Evolutionary conservation across 2,113 vertebrate genomes (phyloP).

Genomic region (Chaenocephalus aceratus): DNA sequence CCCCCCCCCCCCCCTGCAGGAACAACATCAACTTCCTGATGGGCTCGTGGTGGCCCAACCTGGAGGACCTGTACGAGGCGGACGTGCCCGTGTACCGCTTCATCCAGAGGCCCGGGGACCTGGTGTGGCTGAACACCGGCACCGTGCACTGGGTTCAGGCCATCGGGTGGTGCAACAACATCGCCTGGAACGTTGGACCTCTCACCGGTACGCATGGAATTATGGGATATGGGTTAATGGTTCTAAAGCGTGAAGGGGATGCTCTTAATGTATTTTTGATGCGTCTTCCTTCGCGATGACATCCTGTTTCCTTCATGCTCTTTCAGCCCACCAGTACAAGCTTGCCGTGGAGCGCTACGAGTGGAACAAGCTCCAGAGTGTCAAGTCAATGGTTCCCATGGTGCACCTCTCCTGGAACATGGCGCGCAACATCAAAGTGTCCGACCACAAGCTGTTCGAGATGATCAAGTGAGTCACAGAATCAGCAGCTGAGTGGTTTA

Average conservation of each 20-base stretch:
- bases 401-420: slow-evolving; percentile 99
- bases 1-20: slow-evolving; percentile 73
- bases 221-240: not conserved
- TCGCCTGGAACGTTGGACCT: slow-evolving; percentile 98
- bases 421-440: slow-evolving; percentile 99
- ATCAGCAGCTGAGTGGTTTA: not conserved
- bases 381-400: slow-evolving; percentile 99
- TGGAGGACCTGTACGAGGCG: slow-evolving; percentile 98
- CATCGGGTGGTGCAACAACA: slow-evolving; percentile 99
- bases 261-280: too few relatives aligned
- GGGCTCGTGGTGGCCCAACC: slow-evolving; percentile 99
- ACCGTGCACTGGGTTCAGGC: slow-evolving; percentile 99
- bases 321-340: slow-evolving; percentile 95
- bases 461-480: slow-evolving; percentile 96
- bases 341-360: slow-evolving; percentile 97
- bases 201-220: slow-evolving; percentile 88
- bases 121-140: slow-evolving; percentile 99
- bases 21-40: slow-evolving; percentile 99
- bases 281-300: not conserved
- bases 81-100: slow-evolving; percentile 98
- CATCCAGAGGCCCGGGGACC: slow-evolving; percentile 98
- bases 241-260: not conserved
- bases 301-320: not conserved
- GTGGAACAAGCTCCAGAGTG: slow-evolving; percentile 99
- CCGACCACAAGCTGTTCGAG: slow-evolving; percentile 99